A percentile compares a stretch with the other conserved stretches of the same genome.
phyloP scores from a whole-genome alignment of 2,797 vertebrate species.

The Brachymystax lenok region DNA sequence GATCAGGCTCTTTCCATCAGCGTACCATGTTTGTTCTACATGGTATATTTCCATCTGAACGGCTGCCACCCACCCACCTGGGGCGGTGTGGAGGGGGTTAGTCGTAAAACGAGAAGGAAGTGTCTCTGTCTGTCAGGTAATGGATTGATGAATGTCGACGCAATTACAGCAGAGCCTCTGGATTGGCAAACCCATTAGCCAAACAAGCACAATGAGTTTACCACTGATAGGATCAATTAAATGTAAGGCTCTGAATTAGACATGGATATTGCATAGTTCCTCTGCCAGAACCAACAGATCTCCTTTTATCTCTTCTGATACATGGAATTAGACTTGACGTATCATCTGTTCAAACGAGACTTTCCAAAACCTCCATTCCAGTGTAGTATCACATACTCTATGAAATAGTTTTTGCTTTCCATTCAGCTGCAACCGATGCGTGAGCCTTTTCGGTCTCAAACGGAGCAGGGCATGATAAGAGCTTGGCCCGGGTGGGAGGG shows the following conservation, averaged over 20 bases:
- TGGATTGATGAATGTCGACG: neutral
- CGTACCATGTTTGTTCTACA: no score
- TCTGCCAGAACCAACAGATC: neutral
- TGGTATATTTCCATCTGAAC: no score
- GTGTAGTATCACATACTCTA: neutral
- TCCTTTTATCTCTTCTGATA: no score
- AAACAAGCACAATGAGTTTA: neutral
- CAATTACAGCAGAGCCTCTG: neutral
- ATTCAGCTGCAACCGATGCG: neutral
- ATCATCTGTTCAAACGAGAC: neutral
- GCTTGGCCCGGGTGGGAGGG: slow-evolving; percentile 1
- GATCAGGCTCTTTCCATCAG: no score
- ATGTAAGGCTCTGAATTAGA: neutral
- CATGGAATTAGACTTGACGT: neutral
- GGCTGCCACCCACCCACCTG: no score
- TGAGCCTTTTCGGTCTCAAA: neutral
- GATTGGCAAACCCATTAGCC: neutral
- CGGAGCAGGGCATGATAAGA: neutral
- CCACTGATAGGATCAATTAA: neutral
- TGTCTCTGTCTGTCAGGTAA: neutral
- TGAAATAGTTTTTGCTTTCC: neutral
- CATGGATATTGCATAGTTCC: neutral
- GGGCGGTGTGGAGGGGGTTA: no score
- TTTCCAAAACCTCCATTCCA: no score
- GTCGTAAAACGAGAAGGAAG: neutral